Evolutionary conservation across 2,888 invertebrate species (phyloP).

Genomic region (Ectobius pallidus): DNA sequence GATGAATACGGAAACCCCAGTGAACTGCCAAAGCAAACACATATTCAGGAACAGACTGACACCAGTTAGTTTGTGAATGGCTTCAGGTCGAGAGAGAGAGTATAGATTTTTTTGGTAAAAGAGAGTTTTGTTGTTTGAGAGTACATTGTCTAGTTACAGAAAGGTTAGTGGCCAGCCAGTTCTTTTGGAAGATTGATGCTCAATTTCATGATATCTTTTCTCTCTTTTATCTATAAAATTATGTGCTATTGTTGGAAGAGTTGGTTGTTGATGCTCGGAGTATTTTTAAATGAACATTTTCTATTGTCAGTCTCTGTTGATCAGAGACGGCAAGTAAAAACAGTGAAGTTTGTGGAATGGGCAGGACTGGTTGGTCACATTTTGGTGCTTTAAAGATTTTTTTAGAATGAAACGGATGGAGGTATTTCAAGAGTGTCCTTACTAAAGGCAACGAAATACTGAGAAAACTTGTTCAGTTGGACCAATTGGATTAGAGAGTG

Average conservation of each 20-base stretch:
- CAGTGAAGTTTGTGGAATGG: background rate
- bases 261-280: background rate
- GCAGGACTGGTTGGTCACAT: conserved; percentile 10
- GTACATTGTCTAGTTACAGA: background rate
- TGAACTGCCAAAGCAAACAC: conserved; percentile 23
- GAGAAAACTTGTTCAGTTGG: conserved; percentile 19
- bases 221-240: conserved; percentile 18
- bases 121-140: background rate
- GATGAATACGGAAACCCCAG: too few species aligned
- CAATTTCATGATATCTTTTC: conserved; percentile 20
- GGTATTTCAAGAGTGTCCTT: conserved; percentile 34
- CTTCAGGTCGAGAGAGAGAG: background rate
- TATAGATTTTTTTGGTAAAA: background rate
- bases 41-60: background rate
- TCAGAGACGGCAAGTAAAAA: background rate
- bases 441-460: conserved; percentile 37
- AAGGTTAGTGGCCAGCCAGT: background rate
- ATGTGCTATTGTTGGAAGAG: background rate
- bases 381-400: background rate
- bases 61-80: too few species aligned
- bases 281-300: background rate
- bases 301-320: conserved; percentile 9
- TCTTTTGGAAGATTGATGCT: background rate
- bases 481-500: conserved; percentile 34
- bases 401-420: background rate